phyloP scores from a whole-genome alignment of 2,888 invertebrate genomes.

The Pachliopta kotzebuea region DNA sequence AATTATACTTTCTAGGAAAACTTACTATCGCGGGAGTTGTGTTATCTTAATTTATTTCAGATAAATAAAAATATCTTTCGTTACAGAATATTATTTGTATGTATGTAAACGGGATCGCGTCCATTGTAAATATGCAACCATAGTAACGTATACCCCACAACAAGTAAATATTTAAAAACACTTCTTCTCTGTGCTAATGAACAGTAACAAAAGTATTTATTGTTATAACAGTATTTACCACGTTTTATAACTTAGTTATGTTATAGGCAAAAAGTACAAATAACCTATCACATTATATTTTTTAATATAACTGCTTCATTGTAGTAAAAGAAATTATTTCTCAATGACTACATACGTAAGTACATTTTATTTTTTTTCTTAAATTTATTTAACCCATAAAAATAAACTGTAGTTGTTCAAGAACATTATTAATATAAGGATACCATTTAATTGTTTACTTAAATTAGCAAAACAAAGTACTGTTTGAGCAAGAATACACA shows the following conservation, averaged over 20 bases:
- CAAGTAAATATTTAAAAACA: conserved; percentile 17
- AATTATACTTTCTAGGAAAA: too few species aligned
- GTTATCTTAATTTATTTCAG: too few species aligned
- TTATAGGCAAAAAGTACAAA: not conserved
- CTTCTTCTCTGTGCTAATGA: not conserved
- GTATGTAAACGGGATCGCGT: conserved; percentile 2
- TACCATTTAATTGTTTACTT: too few species aligned
- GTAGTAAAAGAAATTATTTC: not conserved
- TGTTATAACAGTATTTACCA: not conserved
- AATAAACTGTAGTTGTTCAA: too few species aligned
- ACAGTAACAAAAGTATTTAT: too few species aligned
- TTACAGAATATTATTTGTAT: not conserved
- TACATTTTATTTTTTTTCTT: not conserved
- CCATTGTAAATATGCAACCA: conserved; percentile 10
- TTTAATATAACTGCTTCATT: too few species aligned
- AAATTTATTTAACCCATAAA: too few species aligned
- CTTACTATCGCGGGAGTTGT: too few species aligned
- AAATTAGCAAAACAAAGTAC: too few species aligned
- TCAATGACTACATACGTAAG: not conserved
- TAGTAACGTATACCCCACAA: conserved; percentile 22
- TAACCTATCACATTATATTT: not conserved
- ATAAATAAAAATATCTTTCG: too few species aligned
- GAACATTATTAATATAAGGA: too few species aligned
- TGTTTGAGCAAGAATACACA: too few species aligned
- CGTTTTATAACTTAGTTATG: not conserved